Evolutionary conservation across 2,113 vertebrate species (phyloP), one percentile per base, ranked within the genome.

Genomic region (Hippopotamus amphibius): DNA sequence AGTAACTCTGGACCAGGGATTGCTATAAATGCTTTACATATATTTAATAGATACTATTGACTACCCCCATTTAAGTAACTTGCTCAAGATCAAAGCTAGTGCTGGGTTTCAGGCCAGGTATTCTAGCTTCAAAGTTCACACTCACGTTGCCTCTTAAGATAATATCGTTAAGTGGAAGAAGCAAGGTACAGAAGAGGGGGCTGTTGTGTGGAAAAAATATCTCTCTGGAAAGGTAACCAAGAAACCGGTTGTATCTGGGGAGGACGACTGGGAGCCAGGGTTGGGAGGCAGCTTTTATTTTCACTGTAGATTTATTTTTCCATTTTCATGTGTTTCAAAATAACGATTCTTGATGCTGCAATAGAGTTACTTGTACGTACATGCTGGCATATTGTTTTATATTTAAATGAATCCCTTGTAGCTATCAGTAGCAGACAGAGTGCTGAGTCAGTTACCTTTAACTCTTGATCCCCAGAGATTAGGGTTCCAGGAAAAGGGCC

Each of bases 301-400:
- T 76, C 14, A 66, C 37, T 43, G 59, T 69, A 92, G 55, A 89
- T 76, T 93, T 94, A 68, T 61, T 85, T 63, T 71, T 65, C 61
- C 37, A 22, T 53, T 43, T 28, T 41, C 2, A 37, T 15, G 9
- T 72, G 81, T 88, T 96, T 79, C 50, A 85, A 90, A 93, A 89
- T 77, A 68, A 83, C 28, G 53, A 69, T 81, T 81, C 80, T 63
- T 82, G 87, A 46, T 53, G 81, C 72, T 82, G 37, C 43, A 76
- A 3, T 24, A 65, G 79, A 76, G 37, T 85, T 17, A 53, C 12
- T 11, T 76, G 77, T 50, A 69, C 0, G 53, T 81, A 92, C 53
- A 82, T 1, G 30, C 59, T 33, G 14, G 63, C 43, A 17, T 17
- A 48, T 11, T 37, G 21, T 48, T 53, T 7, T 14, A 5, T 37